Conservation (phyloP, 2,888 invertebrate species). For the Dicranocentrus wangi region DNA sequence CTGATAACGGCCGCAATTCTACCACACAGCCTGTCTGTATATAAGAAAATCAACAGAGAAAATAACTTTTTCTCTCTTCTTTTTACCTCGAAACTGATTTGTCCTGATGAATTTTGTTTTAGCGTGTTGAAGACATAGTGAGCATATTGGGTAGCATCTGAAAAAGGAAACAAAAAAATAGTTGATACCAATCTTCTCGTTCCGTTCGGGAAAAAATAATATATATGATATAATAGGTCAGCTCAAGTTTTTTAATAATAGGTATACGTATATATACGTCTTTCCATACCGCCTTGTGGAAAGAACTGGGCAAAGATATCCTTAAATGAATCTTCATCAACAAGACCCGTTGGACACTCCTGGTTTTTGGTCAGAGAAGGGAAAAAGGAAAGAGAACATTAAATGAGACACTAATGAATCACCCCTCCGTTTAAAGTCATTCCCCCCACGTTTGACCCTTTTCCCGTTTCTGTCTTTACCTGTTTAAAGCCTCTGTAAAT, state of each 20-base stretch:
- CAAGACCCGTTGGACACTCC: slow-evolving; percentile 89
- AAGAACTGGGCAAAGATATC: slow-evolving; percentile 92
- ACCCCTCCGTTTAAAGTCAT: too few species aligned
- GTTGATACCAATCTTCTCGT: too few species aligned
- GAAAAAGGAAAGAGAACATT: not conserved
- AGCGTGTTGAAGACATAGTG: slow-evolving; percentile 94
- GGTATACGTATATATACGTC: too few species aligned
- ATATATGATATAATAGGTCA: too few species aligned
- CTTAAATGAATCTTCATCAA: slow-evolving; percentile 91
- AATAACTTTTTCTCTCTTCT: slow-evolving; percentile 27
- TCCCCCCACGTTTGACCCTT: too few species aligned
- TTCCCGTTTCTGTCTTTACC: too few species aligned
- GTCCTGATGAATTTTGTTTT: slow-evolving; percentile 86
- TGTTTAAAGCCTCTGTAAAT: slow-evolving; percentile 94
- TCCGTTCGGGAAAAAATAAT: not conserved
- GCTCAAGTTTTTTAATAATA: too few species aligned
- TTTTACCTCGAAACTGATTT: slow-evolving; percentile 94
- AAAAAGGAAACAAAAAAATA: slow-evolving; percentile 75
- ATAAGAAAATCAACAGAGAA: too few species aligned
- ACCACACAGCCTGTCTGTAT: too few species aligned
- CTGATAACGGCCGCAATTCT: too few species aligned
- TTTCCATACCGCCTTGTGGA: slow-evolving; percentile 87
- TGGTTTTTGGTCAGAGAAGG: too few species aligned
- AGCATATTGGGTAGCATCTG: slow-evolving; percentile 92
- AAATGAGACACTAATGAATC: too few species aligned